Evolutionary conservation across 2,888 invertebrate genomes (phyloP).

Genomic region (Ophonus ardosiacus): DNA sequence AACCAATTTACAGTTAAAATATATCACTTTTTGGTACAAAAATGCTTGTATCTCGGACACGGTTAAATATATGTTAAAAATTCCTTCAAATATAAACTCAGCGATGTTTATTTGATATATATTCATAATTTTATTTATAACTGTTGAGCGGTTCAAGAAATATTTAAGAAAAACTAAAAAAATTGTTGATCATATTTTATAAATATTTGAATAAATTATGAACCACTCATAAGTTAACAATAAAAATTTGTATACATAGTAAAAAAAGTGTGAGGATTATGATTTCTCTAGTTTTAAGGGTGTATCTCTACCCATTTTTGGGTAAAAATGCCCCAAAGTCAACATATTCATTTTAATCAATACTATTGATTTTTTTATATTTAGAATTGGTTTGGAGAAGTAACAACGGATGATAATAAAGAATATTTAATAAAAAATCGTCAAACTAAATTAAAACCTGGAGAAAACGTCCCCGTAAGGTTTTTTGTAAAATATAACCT

Average conservation of each 20-base stretch:
- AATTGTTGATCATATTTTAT: too few species aligned
- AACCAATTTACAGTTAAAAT: conserved; percentile 61
- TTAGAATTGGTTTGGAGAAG: conserved; percentile 79
- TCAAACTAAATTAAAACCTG: conserved; percentile 77
- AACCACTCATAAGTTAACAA: too few species aligned
- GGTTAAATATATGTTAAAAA: neutral
- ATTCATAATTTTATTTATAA: too few species aligned
- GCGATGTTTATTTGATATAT: too few species aligned
- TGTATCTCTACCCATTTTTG: neutral
- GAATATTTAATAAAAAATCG: conserved; percentile 79
- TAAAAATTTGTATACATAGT: too few species aligned
- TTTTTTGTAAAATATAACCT: conserved; percentile 79
- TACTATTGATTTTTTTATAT: neutral
- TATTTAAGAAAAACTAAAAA: too few species aligned
- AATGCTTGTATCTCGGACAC: neutral
- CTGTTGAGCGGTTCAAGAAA: too few species aligned
- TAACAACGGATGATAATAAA: conserved; percentile 77
- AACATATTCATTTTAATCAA: neutral
- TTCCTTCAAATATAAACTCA: too few species aligned
- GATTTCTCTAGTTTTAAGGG: neutral
- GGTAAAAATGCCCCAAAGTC: too few species aligned
- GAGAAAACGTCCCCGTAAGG: conserved; percentile 76
- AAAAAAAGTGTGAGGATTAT: too few species aligned
- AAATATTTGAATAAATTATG: too few species aligned
- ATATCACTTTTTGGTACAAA: neutral